Evolutionary conservation across 2,797 vertebrate species (phyloP), one percentile per base, ranked within the genome.

Genomic region (Chelmon rostratus): DNA sequence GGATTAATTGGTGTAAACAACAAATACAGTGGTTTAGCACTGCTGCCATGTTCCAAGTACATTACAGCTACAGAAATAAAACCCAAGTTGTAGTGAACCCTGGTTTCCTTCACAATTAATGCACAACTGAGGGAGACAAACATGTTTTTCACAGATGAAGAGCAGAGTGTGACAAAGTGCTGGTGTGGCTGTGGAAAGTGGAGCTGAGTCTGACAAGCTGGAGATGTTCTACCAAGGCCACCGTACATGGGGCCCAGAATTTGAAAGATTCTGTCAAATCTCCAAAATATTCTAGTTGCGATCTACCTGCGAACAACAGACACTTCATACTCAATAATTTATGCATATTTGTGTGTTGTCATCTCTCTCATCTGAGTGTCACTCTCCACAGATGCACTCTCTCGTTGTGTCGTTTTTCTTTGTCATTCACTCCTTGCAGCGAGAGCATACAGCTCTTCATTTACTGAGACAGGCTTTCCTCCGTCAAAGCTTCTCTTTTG

Each of bases 381-480:
- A 68, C 69, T 75, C 50, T 54, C 65, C 54, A 74, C 66, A 62
- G 54, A 78, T 19, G 28, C 50, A 16, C 13, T 70, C 74, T 68
- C 56, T 67, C 2, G 33, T 21, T 13, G 19, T 44, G 12, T n/a
- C 79, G 44, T 42, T 6, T 73, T 53, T 65, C 25, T 82, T 52
- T 80, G 82, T 80, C 71, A 40, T 42, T 81, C 66, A 75, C 44
- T 76, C 47, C 86, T 64, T 59, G 68, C 79, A 47, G 68, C n/a
- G 77, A 84, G 59, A 79, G 70, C 71, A 61, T 21, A 40, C 75
- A 68, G 76, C 68, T 16, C 71, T 12, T 88, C 85, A 85, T 86
- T 85, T 78, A 73, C 64, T 11, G 8, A 82, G 82, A 89, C 84
- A 88, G 75, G 37, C 77, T 88, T 84, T 87, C 50, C 57, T 66